Percentiles rank a stretch among this genome's conserved stretches.
phyloP scores from a whole-genome alignment of 2,113 vertebrate species.

The Sminthopsis crassicaudata region DNA sequence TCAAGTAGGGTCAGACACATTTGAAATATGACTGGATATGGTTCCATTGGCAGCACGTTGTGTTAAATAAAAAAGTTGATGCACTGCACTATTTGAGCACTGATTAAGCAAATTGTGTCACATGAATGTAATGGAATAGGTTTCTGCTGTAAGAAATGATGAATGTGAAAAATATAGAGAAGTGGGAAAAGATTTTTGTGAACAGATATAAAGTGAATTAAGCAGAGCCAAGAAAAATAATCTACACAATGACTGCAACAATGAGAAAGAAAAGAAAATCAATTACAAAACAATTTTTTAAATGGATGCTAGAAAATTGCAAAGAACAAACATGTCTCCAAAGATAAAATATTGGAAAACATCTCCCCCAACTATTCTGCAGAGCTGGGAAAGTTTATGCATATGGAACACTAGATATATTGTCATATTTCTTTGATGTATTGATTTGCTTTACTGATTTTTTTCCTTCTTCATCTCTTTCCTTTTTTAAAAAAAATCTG shows the following conservation, averaged over 20 bases:
- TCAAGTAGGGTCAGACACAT: neutral
- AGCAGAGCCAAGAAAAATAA: neutral
- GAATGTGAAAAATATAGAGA: neutral
- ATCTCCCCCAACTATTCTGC: neutral
- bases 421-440: neutral
- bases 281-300: neutral
- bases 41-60: neutral
- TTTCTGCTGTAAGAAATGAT: neutral
- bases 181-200: neutral
- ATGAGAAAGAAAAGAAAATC: neutral
- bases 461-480: neutral
- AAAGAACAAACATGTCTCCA: neutral
- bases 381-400: neutral
- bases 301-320: neutral
- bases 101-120: neutral
- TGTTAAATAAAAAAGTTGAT: neutral
- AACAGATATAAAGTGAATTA: neutral
- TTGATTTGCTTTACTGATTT: neutral
- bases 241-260: neutral
- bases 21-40: neutral
- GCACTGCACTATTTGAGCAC: neutral
- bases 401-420: neutral
- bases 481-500: neutral
- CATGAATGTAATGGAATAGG: neutral
- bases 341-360: neutral